These are phyloP conservation scores for Notodonta dromedarius DNA, from an alignment of 2,888 invertebrate species.

Conservation along the genomic window DNA sequence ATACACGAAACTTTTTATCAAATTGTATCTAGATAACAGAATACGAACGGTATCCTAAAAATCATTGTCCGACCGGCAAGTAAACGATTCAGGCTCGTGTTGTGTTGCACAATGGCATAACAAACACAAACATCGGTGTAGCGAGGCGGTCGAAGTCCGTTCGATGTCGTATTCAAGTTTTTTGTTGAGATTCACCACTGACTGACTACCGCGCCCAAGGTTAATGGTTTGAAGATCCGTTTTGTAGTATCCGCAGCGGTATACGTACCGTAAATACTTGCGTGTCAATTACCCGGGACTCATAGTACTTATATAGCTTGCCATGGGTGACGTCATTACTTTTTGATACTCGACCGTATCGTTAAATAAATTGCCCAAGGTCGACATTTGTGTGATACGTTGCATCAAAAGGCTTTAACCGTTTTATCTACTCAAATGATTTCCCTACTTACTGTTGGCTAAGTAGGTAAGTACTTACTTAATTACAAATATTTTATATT, in stretches of 20 bases:
- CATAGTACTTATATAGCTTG: slow-evolving; percentile 21
- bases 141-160: slow-evolving; percentile 31
- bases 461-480: too few relatives aligned
- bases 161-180: slow-evolving; percentile 31
- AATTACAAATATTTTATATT: too few relatives aligned
- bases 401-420: slow-evolving; percentile 18
- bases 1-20: neutral
- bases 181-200: slow-evolving; percentile 25
- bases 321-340: slow-evolving; percentile 29
- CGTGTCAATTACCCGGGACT: slow-evolving; percentile 5
- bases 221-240: slow-evolving; percentile 38
- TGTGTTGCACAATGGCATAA: slow-evolving; percentile 29
- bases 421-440: too few relatives aligned
- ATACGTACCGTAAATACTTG: neutral
- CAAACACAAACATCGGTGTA: slow-evolving; percentile 21
- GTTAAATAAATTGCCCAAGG: slow-evolving; percentile 25
- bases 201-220: slow-evolving; percentile 33
- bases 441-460: too few relatives aligned
- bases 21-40: neutral
- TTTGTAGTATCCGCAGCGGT: slow-evolving; percentile 13
- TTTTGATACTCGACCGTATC: slow-evolving; percentile 25
- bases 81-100: neutral
- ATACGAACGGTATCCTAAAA: neutral
- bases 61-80: neutral
- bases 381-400: slow-evolving; percentile 11